Conservation (phyloP, 2,113 vertebrate genomes). For the Petaurus breviceps region DNA sequence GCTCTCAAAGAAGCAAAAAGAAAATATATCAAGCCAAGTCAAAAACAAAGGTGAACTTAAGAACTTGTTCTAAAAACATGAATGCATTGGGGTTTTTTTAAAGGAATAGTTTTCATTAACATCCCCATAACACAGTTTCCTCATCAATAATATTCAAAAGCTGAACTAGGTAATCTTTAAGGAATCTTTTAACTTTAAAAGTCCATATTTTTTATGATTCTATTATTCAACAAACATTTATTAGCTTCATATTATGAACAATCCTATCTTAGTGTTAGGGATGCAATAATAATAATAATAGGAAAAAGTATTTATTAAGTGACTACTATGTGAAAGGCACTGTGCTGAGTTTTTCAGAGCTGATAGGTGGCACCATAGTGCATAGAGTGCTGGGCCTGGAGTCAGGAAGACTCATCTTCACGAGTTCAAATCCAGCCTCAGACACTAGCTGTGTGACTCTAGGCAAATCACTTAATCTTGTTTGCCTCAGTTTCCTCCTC, state of each 20-base stretch:
- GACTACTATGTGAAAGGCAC: not conserved
- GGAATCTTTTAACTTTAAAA: not conserved
- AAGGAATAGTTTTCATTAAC: not conserved
- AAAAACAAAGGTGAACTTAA: slow-evolving; percentile 12
- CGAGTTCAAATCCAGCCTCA: not conserved
- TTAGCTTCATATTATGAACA: not conserved
- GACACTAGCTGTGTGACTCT: not conserved
- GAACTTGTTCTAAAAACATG: slow-evolving; percentile 41
- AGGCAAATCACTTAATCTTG: not conserved
- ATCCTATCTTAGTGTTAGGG: not conserved
- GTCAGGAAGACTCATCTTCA: not conserved
- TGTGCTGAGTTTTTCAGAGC: not conserved
- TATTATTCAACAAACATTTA: not conserved
- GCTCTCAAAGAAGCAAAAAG: slow-evolving; percentile 25
- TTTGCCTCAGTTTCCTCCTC: not conserved
- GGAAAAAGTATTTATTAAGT: not conserved
- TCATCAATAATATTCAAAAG: slow-evolving; percentile 10
- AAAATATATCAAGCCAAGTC: slow-evolving; percentile 37
- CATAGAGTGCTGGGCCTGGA: not conserved
- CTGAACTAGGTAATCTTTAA: not conserved
- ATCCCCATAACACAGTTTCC: not conserved
- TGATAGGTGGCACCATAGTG: not conserved
- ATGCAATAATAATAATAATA: not conserved
- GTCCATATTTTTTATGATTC: not conserved
- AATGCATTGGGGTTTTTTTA: not conserved